These are phyloP conservation scores for Microctonus brassicae DNA, from an alignment of 2,888 invertebrate genomes.

Conservation along the genomic window DNA sequence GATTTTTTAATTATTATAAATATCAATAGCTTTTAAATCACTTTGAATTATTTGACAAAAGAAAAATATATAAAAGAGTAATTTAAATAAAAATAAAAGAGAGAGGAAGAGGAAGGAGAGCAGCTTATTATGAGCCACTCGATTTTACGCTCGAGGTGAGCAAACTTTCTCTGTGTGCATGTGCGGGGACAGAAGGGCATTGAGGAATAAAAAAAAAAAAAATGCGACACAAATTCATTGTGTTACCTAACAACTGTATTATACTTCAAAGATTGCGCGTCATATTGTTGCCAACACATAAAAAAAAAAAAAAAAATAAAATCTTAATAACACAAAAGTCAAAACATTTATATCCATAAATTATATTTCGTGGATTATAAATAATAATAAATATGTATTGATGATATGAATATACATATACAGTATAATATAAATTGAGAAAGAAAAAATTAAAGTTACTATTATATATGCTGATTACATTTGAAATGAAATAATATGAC, in stretches of 20 bases:
- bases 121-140: slow-evolving; percentile 36
- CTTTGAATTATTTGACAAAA: neutral
- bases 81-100: neutral
- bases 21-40: no score
- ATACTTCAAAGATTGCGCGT: slow-evolving; percentile 24
- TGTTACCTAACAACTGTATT: slow-evolving; percentile 47
- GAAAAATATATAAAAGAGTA: no score
- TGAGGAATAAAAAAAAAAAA: slow-evolving; percentile 28
- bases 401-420: no score
- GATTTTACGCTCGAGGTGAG: slow-evolving; percentile 57
- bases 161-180: slow-evolving; percentile 61
- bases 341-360: neutral
- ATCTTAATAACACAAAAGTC: neutral
- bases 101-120: slow-evolving; percentile 28
- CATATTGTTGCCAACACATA: slow-evolving; percentile 30
- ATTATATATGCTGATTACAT: slow-evolving; percentile 9
- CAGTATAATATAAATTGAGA: no score
- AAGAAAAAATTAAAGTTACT: no score
- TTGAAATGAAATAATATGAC: neutral
- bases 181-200: slow-evolving; percentile 45
- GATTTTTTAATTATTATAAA: no score
- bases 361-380: neutral
- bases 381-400: no score
- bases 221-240: slow-evolving; percentile 33
- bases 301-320: neutral